Evolutionary conservation across 2,113 vertebrate species (phyloP).

Genomic region (Indicator maculatus): DNA sequence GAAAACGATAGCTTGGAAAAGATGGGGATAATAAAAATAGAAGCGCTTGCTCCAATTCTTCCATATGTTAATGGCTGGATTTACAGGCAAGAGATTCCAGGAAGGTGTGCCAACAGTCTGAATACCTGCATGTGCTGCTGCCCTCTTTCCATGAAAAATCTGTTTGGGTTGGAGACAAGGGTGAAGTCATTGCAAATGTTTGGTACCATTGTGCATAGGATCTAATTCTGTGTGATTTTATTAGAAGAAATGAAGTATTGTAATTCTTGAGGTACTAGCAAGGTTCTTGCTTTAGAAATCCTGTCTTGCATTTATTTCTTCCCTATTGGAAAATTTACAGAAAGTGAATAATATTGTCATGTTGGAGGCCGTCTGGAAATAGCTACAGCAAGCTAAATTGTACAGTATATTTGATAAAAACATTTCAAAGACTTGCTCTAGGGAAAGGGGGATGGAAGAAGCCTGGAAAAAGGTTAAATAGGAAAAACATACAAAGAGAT

Average conservation of each 20-base stretch:
- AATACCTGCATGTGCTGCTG: slow-evolving; percentile 33
- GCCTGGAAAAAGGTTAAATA: background rate
- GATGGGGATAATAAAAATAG: slow-evolving; percentile 24
- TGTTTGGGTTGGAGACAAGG: slow-evolving; percentile 40
- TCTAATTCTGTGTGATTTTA: background rate
- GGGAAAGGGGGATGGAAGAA: background rate
- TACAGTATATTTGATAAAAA: background rate
- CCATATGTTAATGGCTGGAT: slow-evolving; percentile 23
- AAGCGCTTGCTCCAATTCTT: background rate
- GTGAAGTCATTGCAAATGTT: slow-evolving; percentile 25
- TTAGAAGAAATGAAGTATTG: background rate
- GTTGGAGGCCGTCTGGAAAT: slow-evolving; percentile 29
- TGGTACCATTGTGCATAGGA: background rate
- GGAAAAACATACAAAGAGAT: background rate
- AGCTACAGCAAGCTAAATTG: background rate
- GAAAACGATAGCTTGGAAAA: background rate
- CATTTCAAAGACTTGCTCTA: background rate
- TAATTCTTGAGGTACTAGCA: background rate
- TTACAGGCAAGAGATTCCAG: slow-evolving; percentile 15
- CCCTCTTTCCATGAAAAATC: slow-evolving; percentile 8
- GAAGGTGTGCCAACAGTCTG: slow-evolving; percentile 31
- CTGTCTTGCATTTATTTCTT: background rate
- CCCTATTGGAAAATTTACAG: background rate
- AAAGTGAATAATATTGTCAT: background rate
- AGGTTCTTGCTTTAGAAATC: background rate